Evolutionary conservation across 1,140 invertebrate species (phyloP).

Genomic region (Drosophila nasuta): DNA sequence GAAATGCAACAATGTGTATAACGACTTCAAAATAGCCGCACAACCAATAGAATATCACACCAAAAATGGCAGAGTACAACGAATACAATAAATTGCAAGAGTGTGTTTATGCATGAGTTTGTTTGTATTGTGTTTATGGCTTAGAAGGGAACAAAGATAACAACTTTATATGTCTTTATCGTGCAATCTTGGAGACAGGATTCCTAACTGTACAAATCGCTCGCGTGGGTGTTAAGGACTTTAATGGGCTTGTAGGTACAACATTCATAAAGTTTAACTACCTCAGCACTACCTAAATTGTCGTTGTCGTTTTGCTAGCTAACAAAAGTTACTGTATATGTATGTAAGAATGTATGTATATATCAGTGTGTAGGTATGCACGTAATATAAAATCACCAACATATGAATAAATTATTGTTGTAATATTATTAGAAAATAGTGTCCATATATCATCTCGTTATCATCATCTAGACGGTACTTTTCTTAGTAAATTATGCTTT

Average conservation of each 20-base stretch:
- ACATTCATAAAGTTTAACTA: conserved; percentile 81
- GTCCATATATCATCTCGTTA: conserved; percentile 73
- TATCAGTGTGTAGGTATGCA: conserved; percentile 50
- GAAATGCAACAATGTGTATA: conserved; percentile 83
- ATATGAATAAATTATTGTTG: conserved; percentile 82
- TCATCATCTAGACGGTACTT: conserved; percentile 24
- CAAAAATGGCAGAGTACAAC: conserved; percentile 81
- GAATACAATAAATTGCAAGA: conserved; percentile 72
- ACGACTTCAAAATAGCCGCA: conserved; percentile 72
- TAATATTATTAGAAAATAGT: conserved; percentile 83
- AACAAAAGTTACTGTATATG: conserved; percentile 79
- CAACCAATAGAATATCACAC: conserved; percentile 84
- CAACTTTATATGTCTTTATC: neutral
- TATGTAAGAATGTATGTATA: conserved; percentile 39
- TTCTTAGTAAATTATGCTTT: conserved; percentile 27
- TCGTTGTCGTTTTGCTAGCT: conserved; percentile 81
- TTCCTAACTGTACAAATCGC: conserved; percentile 66
- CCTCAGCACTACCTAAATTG: conserved; percentile 78
- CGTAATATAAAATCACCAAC: conserved; percentile 74
- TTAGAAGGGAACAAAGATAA: conserved; percentile 60
- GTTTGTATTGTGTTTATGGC: conserved; percentile 7
- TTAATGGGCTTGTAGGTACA: conserved; percentile 69
- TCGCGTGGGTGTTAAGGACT: conserved; percentile 64
- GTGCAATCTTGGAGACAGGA: conserved; percentile 50
- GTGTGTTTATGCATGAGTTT: conserved; percentile 30